A percentile compares a stretch with the other conserved stretches of the same genome.
These are phyloP conservation scores for Trachymyrmex septentrionalis DNA, from an alignment of 1,140 invertebrate species.

Conservation along the genomic window DNA sequence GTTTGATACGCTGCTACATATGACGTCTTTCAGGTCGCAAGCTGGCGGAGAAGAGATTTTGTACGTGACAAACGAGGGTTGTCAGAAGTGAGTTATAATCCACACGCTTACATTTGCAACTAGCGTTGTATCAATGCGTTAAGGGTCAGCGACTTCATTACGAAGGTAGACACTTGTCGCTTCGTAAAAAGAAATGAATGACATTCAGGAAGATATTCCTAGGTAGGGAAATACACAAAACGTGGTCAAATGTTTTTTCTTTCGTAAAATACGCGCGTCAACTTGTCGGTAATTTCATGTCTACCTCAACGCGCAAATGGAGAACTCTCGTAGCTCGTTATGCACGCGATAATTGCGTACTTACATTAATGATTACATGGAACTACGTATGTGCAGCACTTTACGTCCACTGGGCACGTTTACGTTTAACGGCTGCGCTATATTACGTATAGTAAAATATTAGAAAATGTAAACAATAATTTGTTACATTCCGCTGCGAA, in stretches of 20 bases:
- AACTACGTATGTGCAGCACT: constrained; percentile 47
- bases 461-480: constrained; percentile 41
- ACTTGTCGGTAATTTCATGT: constrained; percentile 41
- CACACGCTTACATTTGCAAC: not conserved
- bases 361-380: constrained; percentile 62
- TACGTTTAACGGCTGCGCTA: constrained; percentile 35
- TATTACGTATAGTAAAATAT: not conserved
- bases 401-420: constrained; percentile 47
- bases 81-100: constrained; percentile 14
- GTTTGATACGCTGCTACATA: not conserved
- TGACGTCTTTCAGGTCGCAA: constrained; percentile 30
- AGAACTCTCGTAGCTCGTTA: constrained; percentile 63
- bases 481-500: not conserved
- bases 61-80: constrained; percentile 21
- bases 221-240: constrained; percentile 36
- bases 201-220: constrained; percentile 21
- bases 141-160: constrained; percentile 15
- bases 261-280: constrained; percentile 29
- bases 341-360: constrained; percentile 62
- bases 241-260: constrained; percentile 24
- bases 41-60: constrained; percentile 5
- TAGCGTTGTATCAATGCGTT: not conserved
- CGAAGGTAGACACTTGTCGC: not conserved
- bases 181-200: not conserved
- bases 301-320: constrained; percentile 45